A percentile compares a stretch with the other conserved stretches of the same genome.
Evolutionary conservation across 2,888 invertebrate genomes (phyloP).

Genomic region (Lycophotia porphyrea): DNA sequence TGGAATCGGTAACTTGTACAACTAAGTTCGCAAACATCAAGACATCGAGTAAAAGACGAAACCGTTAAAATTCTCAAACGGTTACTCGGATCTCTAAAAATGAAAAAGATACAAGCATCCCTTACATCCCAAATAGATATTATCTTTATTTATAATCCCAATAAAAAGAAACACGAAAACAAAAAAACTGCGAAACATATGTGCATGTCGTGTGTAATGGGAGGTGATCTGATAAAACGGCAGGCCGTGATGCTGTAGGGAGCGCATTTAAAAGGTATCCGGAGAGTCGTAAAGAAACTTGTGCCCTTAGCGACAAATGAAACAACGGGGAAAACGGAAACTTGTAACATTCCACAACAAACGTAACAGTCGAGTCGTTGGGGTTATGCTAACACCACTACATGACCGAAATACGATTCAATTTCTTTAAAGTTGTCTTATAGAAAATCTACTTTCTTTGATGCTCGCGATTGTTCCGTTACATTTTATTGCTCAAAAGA

Average conservation of each 20-base stretch:
- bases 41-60: not conserved
- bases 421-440: conserved; percentile 47
- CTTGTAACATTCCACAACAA: conserved; percentile 62
- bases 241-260: conserved; percentile 67
- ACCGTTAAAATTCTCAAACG: not conserved
- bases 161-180: conserved; percentile 60
- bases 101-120: conserved; percentile 11
- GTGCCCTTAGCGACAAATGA: conserved; percentile 70
- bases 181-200: conserved; percentile 66
- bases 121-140: conserved; percentile 41
- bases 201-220: conserved; percentile 67
- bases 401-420: conserved; percentile 43
- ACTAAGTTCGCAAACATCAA: not conserved
- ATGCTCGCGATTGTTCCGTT: conserved; percentile 40
- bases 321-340: conserved; percentile 66
- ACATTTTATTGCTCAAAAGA: conserved; percentile 59
- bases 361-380: conserved; percentile 55
- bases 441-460: conserved; percentile 35
- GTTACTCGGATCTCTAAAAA: not conserved
- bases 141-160: conserved; percentile 64
- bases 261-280: conserved; percentile 69
- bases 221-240: conserved; percentile 72
- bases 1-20: not conserved
- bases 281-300: conserved; percentile 72
- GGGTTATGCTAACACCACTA: conserved; percentile 45